Conservation (phyloP, 2,797 vertebrate species). For the Mallotus villosus region DNA sequence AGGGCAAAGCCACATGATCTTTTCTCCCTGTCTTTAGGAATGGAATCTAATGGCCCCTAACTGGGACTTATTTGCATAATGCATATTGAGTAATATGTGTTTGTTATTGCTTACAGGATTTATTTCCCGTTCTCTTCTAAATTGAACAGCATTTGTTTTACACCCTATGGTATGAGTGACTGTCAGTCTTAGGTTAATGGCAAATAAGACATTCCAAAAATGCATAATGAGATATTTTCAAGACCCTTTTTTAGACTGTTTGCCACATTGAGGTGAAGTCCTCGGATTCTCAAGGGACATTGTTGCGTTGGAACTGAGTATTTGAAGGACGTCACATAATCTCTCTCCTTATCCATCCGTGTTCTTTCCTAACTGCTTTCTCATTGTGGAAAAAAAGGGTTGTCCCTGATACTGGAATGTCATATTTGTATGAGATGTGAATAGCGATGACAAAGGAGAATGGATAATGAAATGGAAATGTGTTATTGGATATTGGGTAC, state of each 20-base stretch:
- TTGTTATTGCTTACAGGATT: slow-evolving; percentile 51
- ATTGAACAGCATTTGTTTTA: slow-evolving; percentile 46
- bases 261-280: slow-evolving; percentile 48
- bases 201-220: slow-evolving; percentile 55
- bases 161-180: slow-evolving; percentile 25
- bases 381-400: slow-evolving; percentile 50
- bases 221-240: slow-evolving; percentile 55
- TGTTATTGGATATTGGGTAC: slow-evolving; percentile 26
- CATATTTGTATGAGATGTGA: slow-evolving; percentile 51
- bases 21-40: background rate
- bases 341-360: slow-evolving; percentile 42
- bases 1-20: background rate
- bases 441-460: slow-evolving; percentile 52
- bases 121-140: slow-evolving; percentile 51
- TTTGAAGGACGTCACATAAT: slow-evolving; percentile 61
- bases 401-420: slow-evolving; percentile 49
- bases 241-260: slow-evolving; percentile 51
- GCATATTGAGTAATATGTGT: slow-evolving; percentile 14
- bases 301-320: slow-evolving; percentile 45
- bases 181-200: slow-evolving; percentile 62
- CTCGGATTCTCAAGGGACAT: slow-evolving; percentile 63
- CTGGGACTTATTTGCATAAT: slow-evolving; percentile 31
- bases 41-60: background rate
- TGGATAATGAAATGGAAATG: slow-evolving; percentile 54
- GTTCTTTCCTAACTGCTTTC: slow-evolving; percentile 58